phyloP scores from a whole-genome alignment of 2,888 invertebrate genomes.

The Mesorhabditis spiculigera region DNA sequence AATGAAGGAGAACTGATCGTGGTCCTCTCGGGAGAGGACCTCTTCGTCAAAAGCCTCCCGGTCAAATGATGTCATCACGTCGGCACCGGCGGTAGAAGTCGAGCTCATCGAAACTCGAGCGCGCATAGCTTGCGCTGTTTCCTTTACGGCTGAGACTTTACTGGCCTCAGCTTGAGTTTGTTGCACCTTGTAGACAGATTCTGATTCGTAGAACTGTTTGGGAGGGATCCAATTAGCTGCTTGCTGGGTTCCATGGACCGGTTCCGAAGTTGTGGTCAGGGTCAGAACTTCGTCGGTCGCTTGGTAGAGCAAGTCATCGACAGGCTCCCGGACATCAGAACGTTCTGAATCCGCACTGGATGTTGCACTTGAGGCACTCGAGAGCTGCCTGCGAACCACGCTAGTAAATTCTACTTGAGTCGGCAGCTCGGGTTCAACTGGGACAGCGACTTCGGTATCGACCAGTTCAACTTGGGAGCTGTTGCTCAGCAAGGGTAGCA shows the following conservation, averaged over 20 bases:
- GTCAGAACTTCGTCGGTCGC: not conserved
- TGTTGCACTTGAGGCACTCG: not conserved
- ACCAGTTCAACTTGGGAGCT: too few species aligned
- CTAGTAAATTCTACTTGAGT: too few species aligned
- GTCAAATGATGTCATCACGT: not conserved
- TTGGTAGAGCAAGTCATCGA: not conserved
- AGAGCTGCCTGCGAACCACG: too few species aligned
- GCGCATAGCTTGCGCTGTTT: too few species aligned
- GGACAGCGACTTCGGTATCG: too few species aligned
- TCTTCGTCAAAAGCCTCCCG: slow-evolving; percentile 10
- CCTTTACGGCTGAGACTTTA: too few species aligned
- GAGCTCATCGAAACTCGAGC: not conserved
- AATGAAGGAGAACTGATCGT: slow-evolving; percentile 21
- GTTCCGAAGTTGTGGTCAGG: not conserved
- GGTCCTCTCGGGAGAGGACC: slow-evolving; percentile 19
- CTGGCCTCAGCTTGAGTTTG: not conserved
- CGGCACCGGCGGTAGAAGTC: not conserved
- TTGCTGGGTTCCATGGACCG: too few species aligned
- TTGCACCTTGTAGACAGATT: not conserved
- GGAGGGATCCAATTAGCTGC: not conserved
- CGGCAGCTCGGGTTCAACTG: too few species aligned
- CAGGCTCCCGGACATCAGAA: not conserved
- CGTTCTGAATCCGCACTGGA: not conserved
- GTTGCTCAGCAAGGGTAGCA: too few species aligned
- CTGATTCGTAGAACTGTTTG: slow-evolving; percentile 3